A percentile compares a stretch with the other conserved stretches of the same genome.
phyloP scores from a whole-genome alignment of 1,140 invertebrate species.

The Spodoptera litura region DNA sequence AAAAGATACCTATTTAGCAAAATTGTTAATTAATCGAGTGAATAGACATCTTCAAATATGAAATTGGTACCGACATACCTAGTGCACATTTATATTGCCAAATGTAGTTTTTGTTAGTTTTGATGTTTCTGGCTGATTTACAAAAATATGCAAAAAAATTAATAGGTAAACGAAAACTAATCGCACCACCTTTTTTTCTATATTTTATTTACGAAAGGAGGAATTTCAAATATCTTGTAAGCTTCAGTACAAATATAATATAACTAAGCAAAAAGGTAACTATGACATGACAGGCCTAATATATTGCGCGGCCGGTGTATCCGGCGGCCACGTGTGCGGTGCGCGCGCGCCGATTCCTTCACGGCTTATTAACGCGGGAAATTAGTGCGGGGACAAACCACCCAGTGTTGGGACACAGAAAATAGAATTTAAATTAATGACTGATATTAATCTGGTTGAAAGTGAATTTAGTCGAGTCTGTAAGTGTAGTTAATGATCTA shows the following conservation, averaged over 20 bases:
- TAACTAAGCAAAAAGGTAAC: slow-evolving; percentile 36
- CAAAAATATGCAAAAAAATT: no score
- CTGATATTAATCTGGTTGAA: slow-evolving; percentile 41
- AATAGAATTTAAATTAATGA: slow-evolving; percentile 47
- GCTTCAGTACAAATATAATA: slow-evolving; percentile 57
- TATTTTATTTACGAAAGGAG: background rate
- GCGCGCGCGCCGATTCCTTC: slow-evolving; percentile 61
- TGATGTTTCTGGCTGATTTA: no score
- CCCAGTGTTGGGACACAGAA: slow-evolving; percentile 42
- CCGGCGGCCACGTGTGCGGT: slow-evolving; percentile 65
- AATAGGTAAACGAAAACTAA: no score
- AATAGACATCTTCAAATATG: background rate
- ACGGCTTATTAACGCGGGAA: slow-evolving; percentile 72
- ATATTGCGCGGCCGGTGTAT: slow-evolving; percentile 60
- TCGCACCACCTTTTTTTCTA: no score
- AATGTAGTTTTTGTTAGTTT: no score
- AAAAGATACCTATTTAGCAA: no score
- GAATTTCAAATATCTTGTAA: slow-evolving; percentile 35
- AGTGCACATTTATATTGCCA: no score
- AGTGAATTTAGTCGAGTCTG: slow-evolving; percentile 30
- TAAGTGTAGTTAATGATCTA: slow-evolving; percentile 22
- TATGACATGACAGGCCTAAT: slow-evolving; percentile 62
- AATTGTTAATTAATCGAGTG: no score
- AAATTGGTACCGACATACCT: no score
- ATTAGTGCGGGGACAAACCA: slow-evolving; percentile 59